Percentiles rank a stretch among this genome's conserved stretches.
Evolutionary conservation across 1,140 invertebrate species (phyloP).

Genomic region (Lysiphlebus fabarum): DNA sequence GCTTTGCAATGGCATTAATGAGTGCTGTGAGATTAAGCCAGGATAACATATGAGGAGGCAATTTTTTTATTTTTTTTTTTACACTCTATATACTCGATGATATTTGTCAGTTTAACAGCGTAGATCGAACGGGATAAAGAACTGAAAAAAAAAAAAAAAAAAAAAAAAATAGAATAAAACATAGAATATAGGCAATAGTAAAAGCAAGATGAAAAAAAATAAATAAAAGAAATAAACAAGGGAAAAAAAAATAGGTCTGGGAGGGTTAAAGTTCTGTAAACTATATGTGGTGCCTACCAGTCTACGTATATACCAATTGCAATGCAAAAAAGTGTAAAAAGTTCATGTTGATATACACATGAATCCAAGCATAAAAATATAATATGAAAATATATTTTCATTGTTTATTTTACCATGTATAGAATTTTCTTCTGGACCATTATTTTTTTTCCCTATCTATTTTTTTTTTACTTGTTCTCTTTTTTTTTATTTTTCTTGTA

Average conservation of each 20-base stretch:
- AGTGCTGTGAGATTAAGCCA: slow-evolving; percentile 47
- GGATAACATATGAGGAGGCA: slow-evolving; percentile 42
- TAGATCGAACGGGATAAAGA: neutral
- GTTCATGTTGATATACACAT: no score
- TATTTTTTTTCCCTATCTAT: no score
- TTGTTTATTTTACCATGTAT: slow-evolving; percentile 3
- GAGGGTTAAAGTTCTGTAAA: neutral
- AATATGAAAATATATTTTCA: neutral
- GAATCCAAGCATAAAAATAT: no score
- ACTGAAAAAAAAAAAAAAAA: slow-evolving; percentile 8
- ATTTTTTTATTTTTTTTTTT: slow-evolving; percentile 24
- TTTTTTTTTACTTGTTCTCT: slow-evolving; percentile 23
- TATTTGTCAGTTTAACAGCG: slow-evolving; percentile 18
- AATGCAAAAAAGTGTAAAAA: no score
- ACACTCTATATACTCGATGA: neutral
- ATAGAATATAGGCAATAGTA: neutral
- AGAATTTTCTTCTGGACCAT: slow-evolving; percentile 5
- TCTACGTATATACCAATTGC: no score
- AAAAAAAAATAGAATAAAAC: neutral
- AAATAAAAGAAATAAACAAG: slow-evolving; percentile 2
- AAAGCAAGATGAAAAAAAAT: slow-evolving; percentile 12
- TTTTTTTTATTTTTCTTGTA: slow-evolving; percentile 11
- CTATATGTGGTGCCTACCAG: no score
- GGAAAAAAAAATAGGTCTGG: no score
- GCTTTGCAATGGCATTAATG: slow-evolving; percentile 47